These are phyloP conservation scores for Circaetus cinerascens DNA, from an alignment of 2,113 vertebrate genomes.

Conservation along the genomic window DNA sequence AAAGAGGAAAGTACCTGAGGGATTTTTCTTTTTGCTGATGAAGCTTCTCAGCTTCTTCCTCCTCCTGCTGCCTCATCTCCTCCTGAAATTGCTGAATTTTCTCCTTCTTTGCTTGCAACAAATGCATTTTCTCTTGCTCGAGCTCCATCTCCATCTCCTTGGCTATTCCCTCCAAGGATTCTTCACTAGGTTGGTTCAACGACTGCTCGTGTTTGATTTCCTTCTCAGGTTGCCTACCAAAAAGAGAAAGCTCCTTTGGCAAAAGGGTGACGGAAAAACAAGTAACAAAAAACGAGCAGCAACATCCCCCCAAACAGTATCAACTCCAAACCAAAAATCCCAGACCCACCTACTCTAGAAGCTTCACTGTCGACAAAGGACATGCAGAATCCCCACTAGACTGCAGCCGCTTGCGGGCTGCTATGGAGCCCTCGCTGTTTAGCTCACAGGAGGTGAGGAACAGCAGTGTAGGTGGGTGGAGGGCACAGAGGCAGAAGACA, in stretches of 20 bases:
- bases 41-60: constrained; percentile 72
- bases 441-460: background rate
- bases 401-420: background rate
- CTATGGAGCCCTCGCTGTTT: background rate
- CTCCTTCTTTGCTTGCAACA: constrained; percentile 29
- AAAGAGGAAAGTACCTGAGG: constrained; percentile 73
- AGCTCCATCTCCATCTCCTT: constrained; percentile 12
- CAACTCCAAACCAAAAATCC: background rate
- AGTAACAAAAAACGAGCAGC: background rate
- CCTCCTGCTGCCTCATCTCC: constrained; percentile 60
- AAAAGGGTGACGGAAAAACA: background rate
- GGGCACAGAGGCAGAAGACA: too few relatives aligned
- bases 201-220: background rate
- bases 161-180: background rate
- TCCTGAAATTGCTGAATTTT: constrained; percentile 57
- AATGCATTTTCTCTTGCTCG: constrained; percentile 25
- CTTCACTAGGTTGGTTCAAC: background rate
- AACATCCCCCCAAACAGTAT: background rate
- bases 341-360: background rate
- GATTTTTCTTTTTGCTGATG: constrained; percentile 73
- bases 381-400: background rate
- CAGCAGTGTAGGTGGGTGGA: rapidly evolving
- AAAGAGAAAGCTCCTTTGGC: background rate
- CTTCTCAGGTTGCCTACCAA: constrained; percentile 12
- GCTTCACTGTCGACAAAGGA: background rate